These are phyloP conservation scores for Fregata magnificens DNA, from an alignment of 2,113 vertebrate genomes.

Conservation along the genomic window DNA sequence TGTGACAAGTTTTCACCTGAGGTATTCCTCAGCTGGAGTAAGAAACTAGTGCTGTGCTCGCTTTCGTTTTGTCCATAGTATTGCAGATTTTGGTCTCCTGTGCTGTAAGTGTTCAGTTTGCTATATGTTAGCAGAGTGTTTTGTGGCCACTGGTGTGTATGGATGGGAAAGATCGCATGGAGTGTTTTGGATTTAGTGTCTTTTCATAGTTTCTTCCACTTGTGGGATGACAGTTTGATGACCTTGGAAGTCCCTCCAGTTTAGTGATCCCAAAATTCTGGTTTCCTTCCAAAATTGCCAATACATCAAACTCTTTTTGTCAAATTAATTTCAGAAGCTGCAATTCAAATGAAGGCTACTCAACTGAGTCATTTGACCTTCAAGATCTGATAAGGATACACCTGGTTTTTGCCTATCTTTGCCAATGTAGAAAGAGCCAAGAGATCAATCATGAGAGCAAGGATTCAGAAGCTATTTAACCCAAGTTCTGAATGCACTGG, in stretches of 20 bases:
- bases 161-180: neutral
- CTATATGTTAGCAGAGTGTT: neutral
- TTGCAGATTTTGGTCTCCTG: neutral
- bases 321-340: neutral
- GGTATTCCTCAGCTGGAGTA: neutral
- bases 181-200: neutral
- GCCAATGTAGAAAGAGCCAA: neutral
- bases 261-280: neutral
- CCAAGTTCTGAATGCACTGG: neutral
- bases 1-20: neutral
- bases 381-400: neutral
- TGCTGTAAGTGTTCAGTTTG: neutral
- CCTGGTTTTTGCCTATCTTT: neutral
- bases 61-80: neutral
- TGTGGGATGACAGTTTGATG: neutral
- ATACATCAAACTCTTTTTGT: neutral
- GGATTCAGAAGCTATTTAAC: neutral
- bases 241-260: neutral
- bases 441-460: neutral
- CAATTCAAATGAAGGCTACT: neutral
- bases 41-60: neutral
- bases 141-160: neutral
- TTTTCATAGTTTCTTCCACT: neutral
- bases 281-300: neutral
- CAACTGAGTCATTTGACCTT: neutral